Base-by-base conservation (phyloP, 1,140 invertebrate genomes). In the Temnothorax nylanderi region DNA sequence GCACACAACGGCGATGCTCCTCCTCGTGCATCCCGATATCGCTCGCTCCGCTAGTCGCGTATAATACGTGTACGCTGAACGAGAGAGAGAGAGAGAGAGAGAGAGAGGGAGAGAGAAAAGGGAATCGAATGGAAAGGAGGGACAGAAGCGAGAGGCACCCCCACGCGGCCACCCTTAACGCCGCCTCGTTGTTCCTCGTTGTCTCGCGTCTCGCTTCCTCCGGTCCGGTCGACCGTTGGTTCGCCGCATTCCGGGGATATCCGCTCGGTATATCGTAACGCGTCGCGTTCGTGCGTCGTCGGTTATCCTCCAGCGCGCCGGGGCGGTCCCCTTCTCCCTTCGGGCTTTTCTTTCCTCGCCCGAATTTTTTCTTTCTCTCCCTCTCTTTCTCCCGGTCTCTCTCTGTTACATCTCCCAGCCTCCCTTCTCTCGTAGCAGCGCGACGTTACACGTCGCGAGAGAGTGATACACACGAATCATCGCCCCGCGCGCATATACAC, bases 221-320 rank as follows among this genome's bases (percentile, higher is more conserved):
- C 69, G 62, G 34, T 58, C 65, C 60, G 76, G 26, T 44, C 69
- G 65, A 64, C 58, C 76, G 49, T 78, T 56, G 26, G 26, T 26
- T 6, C 85, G 74, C 80, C 87, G 86, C 90, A 90, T 92, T 89
- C 90, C 87, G 85, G 62, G 77, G 88, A 84, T 87, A 87, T 87
- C 84, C 85, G 87, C 72, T 58, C 87, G 89, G 41, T 64, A 85
- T 84, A 91, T 91, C 90, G 90, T 88, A 85, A 90, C 89, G 87
- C 77, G 87, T 75, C 88, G 86, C 89, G 71, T 84, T 76, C 71
- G 77, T 88, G 88, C 87, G 90, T 90, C 87, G 82, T 82, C 81
- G 72, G 71, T 75, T 76, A 67, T 89, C 58, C 21, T 65, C 69
- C 51, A 26, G 37, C 34, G n/a, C 62, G 26, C 32, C 32, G 26